Percentiles rank a stretch among this genome's conserved stretches.
phyloP scores from a whole-genome alignment of 2,797 vertebrate species.

The Platalea minor region DNA sequence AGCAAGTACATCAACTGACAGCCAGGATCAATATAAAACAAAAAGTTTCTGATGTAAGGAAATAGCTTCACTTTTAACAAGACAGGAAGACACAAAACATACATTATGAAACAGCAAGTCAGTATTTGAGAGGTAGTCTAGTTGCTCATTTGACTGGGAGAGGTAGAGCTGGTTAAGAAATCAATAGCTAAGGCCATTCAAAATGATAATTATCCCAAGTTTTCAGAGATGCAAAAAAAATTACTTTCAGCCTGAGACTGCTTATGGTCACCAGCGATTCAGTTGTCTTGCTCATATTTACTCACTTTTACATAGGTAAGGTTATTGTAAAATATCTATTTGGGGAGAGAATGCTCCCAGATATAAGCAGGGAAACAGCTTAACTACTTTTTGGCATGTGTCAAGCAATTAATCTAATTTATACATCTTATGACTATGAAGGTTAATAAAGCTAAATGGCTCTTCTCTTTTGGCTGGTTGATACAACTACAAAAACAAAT shows the following conservation, averaged over 20 bases:
- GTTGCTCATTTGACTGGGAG: constrained; percentile 36
- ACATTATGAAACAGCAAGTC: not conserved
- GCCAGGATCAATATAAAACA: not conserved
- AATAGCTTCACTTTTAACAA: not conserved
- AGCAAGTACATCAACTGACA: not conserved
- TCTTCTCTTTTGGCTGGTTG: not conserved
- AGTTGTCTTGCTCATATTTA: not conserved
- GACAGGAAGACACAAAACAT: not conserved
- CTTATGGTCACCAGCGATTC: not conserved
- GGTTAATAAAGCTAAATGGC: not conserved
- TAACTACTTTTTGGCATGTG: not conserved
- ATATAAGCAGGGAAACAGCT: not conserved
- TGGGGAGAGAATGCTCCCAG: not conserved
- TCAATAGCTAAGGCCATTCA: not conserved
- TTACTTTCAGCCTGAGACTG: not conserved
- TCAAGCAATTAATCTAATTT: not conserved
- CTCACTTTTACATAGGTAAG: not conserved
- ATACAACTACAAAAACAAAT: not conserved
- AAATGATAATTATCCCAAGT: not conserved
- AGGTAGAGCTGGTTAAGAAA: constrained; percentile 42
- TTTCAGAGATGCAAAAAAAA: not conserved
- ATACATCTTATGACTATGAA: not conserved
- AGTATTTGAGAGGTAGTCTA: constrained; percentile 46
- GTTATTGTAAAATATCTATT: not conserved
- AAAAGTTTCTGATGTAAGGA: not conserved